A percentile compares a stretch with the other conserved stretches of the same genome.
Conservation (phyloP, 1,140 invertebrate genomes). For the Thaumetopoea pityocampa region DNA sequence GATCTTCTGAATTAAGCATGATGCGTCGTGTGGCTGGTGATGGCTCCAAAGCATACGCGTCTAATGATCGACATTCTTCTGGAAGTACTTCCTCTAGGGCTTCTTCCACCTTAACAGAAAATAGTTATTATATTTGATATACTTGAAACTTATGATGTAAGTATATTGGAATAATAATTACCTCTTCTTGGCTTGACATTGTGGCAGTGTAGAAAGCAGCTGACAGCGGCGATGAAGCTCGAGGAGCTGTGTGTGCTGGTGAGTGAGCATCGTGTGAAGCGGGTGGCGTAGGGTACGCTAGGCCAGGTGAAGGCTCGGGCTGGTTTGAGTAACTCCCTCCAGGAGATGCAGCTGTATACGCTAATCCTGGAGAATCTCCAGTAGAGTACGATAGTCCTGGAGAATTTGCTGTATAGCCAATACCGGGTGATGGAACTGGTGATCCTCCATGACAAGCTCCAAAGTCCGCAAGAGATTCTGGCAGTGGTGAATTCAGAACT, state of each 20-base stretch:
- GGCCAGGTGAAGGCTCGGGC: slow-evolving; percentile 83
- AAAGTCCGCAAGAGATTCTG: slow-evolving; percentile 88
- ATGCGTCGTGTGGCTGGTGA: slow-evolving; percentile 79
- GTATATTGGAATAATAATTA: slow-evolving; percentile 21
- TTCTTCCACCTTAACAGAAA: slow-evolving; percentile 79
- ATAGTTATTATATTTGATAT: slow-evolving; percentile 11
- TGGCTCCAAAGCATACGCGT: slow-evolving; percentile 79
- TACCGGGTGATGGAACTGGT: slow-evolving; percentile 69
- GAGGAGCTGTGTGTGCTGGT: slow-evolving; percentile 71
- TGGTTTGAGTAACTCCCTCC: slow-evolving; percentile 72
- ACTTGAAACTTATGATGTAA: neutral
- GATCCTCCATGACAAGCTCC: slow-evolving; percentile 82
- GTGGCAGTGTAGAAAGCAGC: slow-evolving; percentile 91
- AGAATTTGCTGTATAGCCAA: slow-evolving; percentile 55
- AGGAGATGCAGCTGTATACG: slow-evolving; percentile 73
- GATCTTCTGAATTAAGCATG: slow-evolving; percentile 91
- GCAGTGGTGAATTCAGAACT: slow-evolving; percentile 83
- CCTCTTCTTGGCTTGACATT: slow-evolving; percentile 88
- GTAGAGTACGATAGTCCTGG: slow-evolving; percentile 60
- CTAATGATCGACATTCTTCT: slow-evolving; percentile 81
- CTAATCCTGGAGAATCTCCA: slow-evolving; percentile 55
- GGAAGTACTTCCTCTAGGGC: slow-evolving; percentile 87
- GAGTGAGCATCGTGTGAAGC: slow-evolving; percentile 88
- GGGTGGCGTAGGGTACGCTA: slow-evolving; percentile 89
- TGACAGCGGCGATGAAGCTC: slow-evolving; percentile 78